phyloP scores from a whole-genome alignment of 1,140 invertebrate genomes.

The Chrysomallon squamiferum region DNA sequence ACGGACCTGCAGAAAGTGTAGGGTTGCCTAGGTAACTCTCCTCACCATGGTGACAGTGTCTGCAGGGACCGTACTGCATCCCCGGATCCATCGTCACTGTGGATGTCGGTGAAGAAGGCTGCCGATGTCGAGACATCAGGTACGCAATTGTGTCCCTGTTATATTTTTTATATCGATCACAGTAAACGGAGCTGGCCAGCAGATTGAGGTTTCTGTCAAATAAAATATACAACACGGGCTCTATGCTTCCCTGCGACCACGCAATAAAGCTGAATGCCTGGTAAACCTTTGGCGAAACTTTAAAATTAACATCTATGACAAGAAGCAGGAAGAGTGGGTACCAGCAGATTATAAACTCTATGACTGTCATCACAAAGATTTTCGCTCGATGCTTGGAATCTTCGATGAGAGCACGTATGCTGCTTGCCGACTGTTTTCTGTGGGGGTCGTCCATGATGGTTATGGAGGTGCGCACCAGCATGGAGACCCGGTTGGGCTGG shows the following conservation, averaged over 20 bases:
- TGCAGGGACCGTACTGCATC: background rate
- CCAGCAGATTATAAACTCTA: conserved; percentile 58
- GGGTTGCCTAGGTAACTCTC: too few relatives aligned
- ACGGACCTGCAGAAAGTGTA: too few relatives aligned
- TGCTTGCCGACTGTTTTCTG: conserved; percentile 34
- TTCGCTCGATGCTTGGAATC: conserved; percentile 55
- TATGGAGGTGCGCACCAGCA: conserved; percentile 58
- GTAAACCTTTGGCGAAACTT: conserved; percentile 57
- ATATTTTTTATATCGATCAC: conserved; percentile 40
- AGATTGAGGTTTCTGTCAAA: conserved; percentile 59
- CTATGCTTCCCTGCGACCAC: conserved; percentile 58
- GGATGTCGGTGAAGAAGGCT: conserved; percentile 5
- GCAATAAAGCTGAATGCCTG: conserved; percentile 61
- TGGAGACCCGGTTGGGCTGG: conserved; percentile 55
- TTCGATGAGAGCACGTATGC: conserved; percentile 35
- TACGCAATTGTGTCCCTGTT: conserved; percentile 35
- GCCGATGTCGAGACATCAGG: conserved; percentile 35
- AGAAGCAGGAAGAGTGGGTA: conserved; percentile 61
- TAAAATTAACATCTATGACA: conserved; percentile 55
- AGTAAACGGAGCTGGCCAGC: conserved; percentile 52
- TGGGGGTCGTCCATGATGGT: conserved; percentile 44
- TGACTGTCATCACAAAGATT: conserved; percentile 54
- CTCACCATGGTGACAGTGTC: too few relatives aligned
- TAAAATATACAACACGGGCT: conserved; percentile 57
- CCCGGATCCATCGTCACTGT: background rate